A percentile compares a stretch with the other conserved stretches of the same genome.
These are phyloP conservation scores for Pseudococcus viburni DNA, from an alignment of 2,888 invertebrate species.

Conservation along the genomic window DNA sequence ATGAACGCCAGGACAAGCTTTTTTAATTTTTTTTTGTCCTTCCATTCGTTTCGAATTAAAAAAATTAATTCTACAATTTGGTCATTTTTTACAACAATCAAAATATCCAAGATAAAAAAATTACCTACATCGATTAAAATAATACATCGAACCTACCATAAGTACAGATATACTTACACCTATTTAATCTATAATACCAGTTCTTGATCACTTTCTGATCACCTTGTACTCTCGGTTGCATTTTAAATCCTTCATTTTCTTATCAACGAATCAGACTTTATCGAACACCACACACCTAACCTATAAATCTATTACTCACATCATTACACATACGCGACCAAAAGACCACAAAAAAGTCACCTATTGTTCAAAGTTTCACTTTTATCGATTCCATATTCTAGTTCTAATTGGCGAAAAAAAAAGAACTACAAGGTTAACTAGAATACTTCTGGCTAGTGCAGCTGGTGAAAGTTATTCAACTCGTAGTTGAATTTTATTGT, in stretches of 20 bases:
- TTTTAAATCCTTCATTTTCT: background rate
- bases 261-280: background rate
- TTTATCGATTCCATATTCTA: constrained; percentile 28
- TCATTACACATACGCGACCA: background rate
- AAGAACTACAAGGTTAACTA: constrained; percentile 46
- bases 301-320: background rate
- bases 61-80: too few species aligned
- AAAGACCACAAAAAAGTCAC: background rate
- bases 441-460: constrained; percentile 30
- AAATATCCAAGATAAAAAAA: too few species aligned
- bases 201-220: background rate
- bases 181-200: too few species aligned
- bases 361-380: constrained; percentile 51
- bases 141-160: too few species aligned
- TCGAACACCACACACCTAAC: background rate
- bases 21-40: too few species aligned
- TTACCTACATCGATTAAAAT: too few species aligned
- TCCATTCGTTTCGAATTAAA: too few species aligned
- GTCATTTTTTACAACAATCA: too few species aligned
- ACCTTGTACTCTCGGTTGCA: background rate
- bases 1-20: too few species aligned
- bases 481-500: constrained; percentile 52
- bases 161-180: too few species aligned
- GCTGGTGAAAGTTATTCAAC: constrained; percentile 50
- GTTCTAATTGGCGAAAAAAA: constrained; percentile 43